Conservation (phyloP, 2,888 invertebrate genomes). For the Phaedon cochleariae region DNA sequence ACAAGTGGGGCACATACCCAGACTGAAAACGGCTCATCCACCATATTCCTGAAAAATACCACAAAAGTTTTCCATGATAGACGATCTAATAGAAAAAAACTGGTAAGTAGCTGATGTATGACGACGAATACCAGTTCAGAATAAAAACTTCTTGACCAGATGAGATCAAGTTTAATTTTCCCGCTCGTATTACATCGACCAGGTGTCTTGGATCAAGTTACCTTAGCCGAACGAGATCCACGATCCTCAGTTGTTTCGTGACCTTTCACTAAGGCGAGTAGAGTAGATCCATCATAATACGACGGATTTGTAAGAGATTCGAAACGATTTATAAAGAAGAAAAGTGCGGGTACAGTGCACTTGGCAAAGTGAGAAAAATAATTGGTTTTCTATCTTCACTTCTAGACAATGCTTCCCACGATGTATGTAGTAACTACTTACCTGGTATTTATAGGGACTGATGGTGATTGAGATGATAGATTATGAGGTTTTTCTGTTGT, state of each 20-base stretch:
- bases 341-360: background rate
- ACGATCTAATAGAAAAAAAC: too few relatives aligned
- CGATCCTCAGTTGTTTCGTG: constrained; percentile 57
- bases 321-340: constrained; percentile 23
- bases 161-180: constrained; percentile 42
- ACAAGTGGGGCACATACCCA: background rate
- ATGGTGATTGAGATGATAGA: background rate
- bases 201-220: constrained; percentile 56
- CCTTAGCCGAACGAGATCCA: constrained; percentile 56
- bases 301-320: constrained; percentile 33
- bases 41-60: background rate
- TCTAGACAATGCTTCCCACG: background rate
- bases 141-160: background rate
- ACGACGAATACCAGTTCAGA: too few relatives aligned
- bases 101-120: too few relatives aligned
- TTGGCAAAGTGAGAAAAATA: background rate
- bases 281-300: constrained; percentile 37
- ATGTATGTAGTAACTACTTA: constrained; percentile 15
- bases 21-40: background rate
- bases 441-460: background rate
- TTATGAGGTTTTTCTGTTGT: constrained; percentile 3
- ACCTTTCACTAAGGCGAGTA: constrained; percentile 51
- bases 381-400: background rate
- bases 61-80: too few relatives aligned
- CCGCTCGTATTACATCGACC: constrained; percentile 47